These are phyloP conservation scores for Anguilla pacifica DNA, from an alignment of 2,797 vertebrate species.

Conservation along the genomic window DNA sequence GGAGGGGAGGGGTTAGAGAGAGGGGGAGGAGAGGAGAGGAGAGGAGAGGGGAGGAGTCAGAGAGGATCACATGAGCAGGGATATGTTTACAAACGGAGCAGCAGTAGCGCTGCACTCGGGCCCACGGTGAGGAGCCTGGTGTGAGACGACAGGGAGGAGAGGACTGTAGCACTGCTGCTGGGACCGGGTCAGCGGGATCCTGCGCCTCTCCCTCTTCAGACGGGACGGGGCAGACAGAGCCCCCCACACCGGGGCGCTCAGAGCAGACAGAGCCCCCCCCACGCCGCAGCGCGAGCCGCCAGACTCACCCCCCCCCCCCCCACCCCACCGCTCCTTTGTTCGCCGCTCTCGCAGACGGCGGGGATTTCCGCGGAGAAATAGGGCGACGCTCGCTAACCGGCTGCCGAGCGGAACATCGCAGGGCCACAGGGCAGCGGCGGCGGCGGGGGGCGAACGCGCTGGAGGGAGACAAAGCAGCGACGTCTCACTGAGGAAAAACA, in stretches of 20 bases:
- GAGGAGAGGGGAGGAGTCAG: constrained; percentile 54
- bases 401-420: constrained; percentile 33
- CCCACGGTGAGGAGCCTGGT: constrained; percentile 52
- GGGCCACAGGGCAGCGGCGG: constrained; percentile 17
- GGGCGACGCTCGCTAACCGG: constrained; percentile 39
- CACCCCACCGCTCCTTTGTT: constrained; percentile 57
- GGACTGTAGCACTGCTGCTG: constrained; percentile 27
- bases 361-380: constrained; percentile 52
- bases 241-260: constrained; percentile 55
- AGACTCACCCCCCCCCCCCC: constrained; percentile 45
- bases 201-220: constrained; percentile 27
- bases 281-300: constrained; percentile 51
- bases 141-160: constrained; percentile 39
- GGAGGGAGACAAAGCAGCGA: constrained; percentile 57
- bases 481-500: constrained; percentile 16
- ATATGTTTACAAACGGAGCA: constrained; percentile 78
- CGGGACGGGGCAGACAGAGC: constrained; percentile 39
- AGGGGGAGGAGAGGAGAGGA: constrained; percentile 16
- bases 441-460: constrained; percentile 56
- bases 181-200: constrained; percentile 38
- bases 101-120: constrained; percentile 57
- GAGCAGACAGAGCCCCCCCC: constrained; percentile 25
- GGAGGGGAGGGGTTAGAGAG: constrained; percentile 48
- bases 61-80: constrained; percentile 75
- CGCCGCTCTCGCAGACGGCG: constrained; percentile 51